phyloP scores from a whole-genome alignment of 2,888 invertebrate species.

The Machimus rusticus region DNA sequence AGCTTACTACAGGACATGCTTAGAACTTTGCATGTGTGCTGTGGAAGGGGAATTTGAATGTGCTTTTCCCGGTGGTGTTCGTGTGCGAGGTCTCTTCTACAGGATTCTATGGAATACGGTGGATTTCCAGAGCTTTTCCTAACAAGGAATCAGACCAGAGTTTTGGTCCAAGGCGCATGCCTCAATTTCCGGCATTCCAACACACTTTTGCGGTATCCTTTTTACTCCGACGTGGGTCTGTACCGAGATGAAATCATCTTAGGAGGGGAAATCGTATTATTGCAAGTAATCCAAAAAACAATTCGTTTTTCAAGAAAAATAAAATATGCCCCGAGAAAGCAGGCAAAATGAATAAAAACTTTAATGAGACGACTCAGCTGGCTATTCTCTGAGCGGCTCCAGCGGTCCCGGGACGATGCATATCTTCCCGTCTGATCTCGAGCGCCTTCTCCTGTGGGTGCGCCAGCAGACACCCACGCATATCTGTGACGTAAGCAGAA shows the following conservation, averaged over 20 bases:
- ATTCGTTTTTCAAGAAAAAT: background rate
- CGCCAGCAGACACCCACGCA: slow-evolving; percentile 62
- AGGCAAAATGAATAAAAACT: background rate
- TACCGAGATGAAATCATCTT: slow-evolving; percentile 31
- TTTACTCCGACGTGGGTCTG: background rate
- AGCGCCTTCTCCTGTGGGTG: slow-evolving; percentile 43
- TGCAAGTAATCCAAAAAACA: background rate
- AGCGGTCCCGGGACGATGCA: background rate
- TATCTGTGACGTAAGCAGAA: slow-evolving; percentile 61
- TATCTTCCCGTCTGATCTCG: background rate
- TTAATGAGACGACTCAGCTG: background rate
- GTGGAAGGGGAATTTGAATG: background rate
- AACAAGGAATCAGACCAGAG: background rate
- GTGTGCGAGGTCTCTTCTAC: background rate
- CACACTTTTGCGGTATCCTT: slow-evolving; percentile 11
- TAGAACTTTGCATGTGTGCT: slow-evolving; percentile 1
- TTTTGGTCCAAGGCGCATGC: slow-evolving; percentile 38
- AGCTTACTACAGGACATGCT: slow-evolving; percentile 33
- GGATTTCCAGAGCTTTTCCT: background rate
- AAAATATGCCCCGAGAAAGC: background rate
- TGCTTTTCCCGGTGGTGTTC: background rate
- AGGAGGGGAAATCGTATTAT: background rate
- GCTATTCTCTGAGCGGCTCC: background rate
- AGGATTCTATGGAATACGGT: background rate
- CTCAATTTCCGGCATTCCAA: slow-evolving; percentile 39